phyloP scores from a whole-genome alignment of 2,113 vertebrate species.

The Tyrannus savana region DNA sequence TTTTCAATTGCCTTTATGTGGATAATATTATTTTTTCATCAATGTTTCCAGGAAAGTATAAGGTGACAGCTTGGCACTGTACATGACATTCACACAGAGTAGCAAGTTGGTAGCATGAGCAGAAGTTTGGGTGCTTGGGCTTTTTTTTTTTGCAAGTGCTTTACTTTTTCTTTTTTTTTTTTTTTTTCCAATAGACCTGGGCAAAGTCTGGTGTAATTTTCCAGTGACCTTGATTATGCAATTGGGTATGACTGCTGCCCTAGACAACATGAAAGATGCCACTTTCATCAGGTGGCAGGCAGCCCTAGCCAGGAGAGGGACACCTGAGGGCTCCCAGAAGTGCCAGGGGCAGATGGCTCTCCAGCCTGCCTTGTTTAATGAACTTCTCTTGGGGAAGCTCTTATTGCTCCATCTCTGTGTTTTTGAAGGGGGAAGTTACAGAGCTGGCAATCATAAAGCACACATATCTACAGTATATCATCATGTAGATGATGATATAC shows the following conservation, averaged over 20 bases:
- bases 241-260: slow-evolving; percentile 38
- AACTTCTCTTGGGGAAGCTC: neutral
- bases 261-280: slow-evolving; percentile 49
- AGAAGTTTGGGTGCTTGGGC: neutral
- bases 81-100: neutral
- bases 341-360: neutral
- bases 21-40: neutral
- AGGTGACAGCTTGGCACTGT: neutral
- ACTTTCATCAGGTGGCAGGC: slow-evolving; percentile 2
- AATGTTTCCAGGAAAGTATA: neutral
- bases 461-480: neutral
- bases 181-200: neutral
- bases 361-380: neutral
- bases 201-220: slow-evolving; percentile 73
- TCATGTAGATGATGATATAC: neutral
- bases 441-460: neutral
- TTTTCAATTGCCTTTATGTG: neutral
- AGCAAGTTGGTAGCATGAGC: neutral
- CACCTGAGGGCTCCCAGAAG: neutral
- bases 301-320: neutral
- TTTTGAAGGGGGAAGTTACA: neutral
- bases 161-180: neutral
- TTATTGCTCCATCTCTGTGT: neutral
- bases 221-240: slow-evolving; percentile 68
- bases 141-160: neutral